These are phyloP conservation scores for Zaprionus nigranus DNA, from an alignment of 1,140 invertebrate species.

Conservation along the genomic window DNA sequence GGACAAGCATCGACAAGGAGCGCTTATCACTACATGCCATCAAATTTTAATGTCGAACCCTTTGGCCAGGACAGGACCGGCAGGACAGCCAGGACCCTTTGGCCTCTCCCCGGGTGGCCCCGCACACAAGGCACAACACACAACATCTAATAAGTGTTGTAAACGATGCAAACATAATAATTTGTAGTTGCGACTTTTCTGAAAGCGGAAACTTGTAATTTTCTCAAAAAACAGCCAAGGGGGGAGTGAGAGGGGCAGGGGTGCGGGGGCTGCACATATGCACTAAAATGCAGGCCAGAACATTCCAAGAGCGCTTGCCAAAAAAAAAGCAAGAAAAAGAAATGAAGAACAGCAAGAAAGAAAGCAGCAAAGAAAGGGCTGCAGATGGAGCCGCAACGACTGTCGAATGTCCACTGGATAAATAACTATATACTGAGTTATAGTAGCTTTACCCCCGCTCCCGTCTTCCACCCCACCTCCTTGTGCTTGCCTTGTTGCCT, in stretches of 20 bases:
- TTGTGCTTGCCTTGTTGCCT: conserved; percentile 26
- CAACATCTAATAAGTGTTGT: conserved; percentile 81
- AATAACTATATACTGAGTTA: conserved; percentile 77
- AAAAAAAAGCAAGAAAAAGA: conserved; percentile 45
- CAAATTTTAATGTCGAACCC: conserved; percentile 82
- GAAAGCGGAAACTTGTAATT: conserved; percentile 83
- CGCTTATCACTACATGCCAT: conserved; percentile 82
- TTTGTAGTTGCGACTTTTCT: conserved; percentile 75
- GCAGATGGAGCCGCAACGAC: conserved; percentile 16
- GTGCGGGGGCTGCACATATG: conserved; percentile 28
- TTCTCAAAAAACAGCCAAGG: conserved; percentile 65
- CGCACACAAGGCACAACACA: conserved; percentile 8
- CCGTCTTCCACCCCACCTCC: conserved; percentile 22
- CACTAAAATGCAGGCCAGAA: conserved; percentile 73
- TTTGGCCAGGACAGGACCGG: conserved; percentile 47
- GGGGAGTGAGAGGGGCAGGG: background rate
- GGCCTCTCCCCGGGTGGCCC: conserved; percentile 18
- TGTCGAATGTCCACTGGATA: conserved; percentile 75
- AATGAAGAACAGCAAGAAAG: conserved; percentile 27
- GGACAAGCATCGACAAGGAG: conserved; percentile 64
- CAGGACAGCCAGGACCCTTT: background rate
- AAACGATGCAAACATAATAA: conserved; percentile 83
- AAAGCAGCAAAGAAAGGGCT: conserved; percentile 21
- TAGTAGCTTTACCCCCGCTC: conserved; percentile 37
- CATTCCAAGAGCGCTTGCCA: conserved; percentile 66